phyloP scores from a whole-genome alignment of 2,888 invertebrate species.

The Phyllotreta striolata region DNA sequence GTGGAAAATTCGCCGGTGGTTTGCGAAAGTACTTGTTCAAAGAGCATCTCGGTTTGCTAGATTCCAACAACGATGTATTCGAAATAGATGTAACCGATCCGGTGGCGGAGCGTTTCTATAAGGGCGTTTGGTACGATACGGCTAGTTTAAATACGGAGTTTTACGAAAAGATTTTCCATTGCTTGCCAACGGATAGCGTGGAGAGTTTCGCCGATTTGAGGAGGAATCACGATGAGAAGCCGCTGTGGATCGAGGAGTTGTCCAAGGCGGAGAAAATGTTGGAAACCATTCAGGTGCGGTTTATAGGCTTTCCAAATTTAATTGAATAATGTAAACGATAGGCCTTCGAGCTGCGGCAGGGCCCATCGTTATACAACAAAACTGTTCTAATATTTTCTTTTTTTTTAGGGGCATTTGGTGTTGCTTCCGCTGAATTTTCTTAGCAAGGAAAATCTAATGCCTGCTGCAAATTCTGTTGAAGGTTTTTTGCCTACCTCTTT shows the following conservation, averaged over 20 bases:
- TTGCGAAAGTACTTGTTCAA: slow-evolving; percentile 86
- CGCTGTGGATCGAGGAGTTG: slow-evolving; percentile 77
- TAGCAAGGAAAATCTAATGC: slow-evolving; percentile 84
- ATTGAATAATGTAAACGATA: too few species aligned
- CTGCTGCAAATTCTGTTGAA: slow-evolving; percentile 84
- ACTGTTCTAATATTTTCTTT: too few species aligned
- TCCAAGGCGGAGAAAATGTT: slow-evolving; percentile 76
- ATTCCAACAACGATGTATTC: slow-evolving; percentile 58
- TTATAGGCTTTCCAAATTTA: too few species aligned
- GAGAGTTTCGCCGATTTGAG: slow-evolving; percentile 80
- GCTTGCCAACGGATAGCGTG: slow-evolving; percentile 86
- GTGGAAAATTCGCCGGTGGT: slow-evolving; percentile 87
- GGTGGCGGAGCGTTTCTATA: slow-evolving; percentile 81
- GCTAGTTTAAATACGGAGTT: slow-evolving; percentile 86
- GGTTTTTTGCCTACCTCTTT: slow-evolving; percentile 91
- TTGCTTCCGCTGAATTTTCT: slow-evolving; percentile 90
- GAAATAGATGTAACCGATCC: slow-evolving; percentile 79
- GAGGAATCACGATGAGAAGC: slow-evolving; percentile 76
- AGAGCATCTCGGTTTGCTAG: slow-evolving; percentile 86
- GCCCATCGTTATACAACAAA: too few species aligned
- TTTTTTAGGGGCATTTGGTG: slow-evolving; percentile 80
- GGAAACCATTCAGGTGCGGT: slow-evolving; percentile 72
- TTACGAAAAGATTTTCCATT: slow-evolving; percentile 91
- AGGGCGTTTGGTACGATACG: slow-evolving; percentile 81
- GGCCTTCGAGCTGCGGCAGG: too few species aligned